Percentiles rank a stretch among this genome's conserved stretches.
phyloP scores from a whole-genome alignment of 2,888 invertebrate genomes.

The Drosophila longiperda region DNA sequence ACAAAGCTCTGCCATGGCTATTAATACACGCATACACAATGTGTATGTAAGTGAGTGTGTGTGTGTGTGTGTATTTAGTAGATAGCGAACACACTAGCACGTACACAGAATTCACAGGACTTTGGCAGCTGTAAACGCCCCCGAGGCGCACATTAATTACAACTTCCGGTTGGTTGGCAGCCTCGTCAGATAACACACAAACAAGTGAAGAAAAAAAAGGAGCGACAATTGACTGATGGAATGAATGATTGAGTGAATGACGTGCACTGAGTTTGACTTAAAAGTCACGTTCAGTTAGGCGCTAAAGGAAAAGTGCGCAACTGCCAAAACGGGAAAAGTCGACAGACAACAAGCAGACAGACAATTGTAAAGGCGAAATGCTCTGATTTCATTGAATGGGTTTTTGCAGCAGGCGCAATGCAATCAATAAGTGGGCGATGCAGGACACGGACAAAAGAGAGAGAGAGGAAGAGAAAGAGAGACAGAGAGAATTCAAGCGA shows the following conservation, averaged over 20 bases:
- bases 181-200: constrained; percentile 41
- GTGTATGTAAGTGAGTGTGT: neutral
- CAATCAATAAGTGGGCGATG: constrained; percentile 53
- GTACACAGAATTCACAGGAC: constrained; percentile 47
- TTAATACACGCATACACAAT: constrained; percentile 26
- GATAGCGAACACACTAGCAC: constrained; percentile 2
- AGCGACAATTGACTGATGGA: constrained; percentile 69
- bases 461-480: neutral
- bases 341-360: constrained; percentile 21
- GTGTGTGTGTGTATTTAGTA: neutral
- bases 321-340: constrained; percentile 46
- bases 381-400: constrained; percentile 27
- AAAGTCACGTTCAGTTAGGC: constrained; percentile 68
- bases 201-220: constrained; percentile 30
- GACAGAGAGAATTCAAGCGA: neutral
- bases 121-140: constrained; percentile 67
- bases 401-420: constrained; percentile 30
- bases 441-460: constrained; percentile 13
- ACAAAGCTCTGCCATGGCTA: constrained; percentile 51
- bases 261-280: constrained; percentile 54
- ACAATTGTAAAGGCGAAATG: constrained; percentile 12
- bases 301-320: constrained; percentile 51
- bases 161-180: constrained; percentile 68
- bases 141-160: constrained; percentile 77
- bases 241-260: constrained; percentile 44